Percentiles rank a stretch among this genome's conserved stretches.
Evolutionary conservation across 1,140 invertebrate genomes (phyloP).

Genomic region (Paracyclopina nana): DNA sequence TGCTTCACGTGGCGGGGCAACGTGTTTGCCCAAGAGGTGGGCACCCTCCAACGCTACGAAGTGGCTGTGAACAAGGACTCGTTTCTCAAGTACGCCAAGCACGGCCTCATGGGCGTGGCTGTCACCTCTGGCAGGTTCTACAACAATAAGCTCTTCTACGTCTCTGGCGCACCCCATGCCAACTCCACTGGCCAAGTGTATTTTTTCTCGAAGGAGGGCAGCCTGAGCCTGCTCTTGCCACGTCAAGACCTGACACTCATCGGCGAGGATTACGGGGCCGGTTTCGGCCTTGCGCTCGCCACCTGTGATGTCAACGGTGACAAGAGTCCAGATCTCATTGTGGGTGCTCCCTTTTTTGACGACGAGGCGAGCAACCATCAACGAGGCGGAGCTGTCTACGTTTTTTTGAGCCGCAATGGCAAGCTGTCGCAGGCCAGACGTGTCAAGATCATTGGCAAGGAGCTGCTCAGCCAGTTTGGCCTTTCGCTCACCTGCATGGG

Average conservation of each 20-base stretch:
- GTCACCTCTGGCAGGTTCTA: conserved; percentile 13
- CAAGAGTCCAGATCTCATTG: conserved; percentile 60
- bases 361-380: conserved; percentile 33
- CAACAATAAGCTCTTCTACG: neutral
- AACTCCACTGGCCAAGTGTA: conserved; percentile 11
- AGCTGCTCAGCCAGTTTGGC: conserved; percentile 41
- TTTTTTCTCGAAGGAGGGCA: conserved; percentile 21
- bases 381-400: conserved; percentile 66
- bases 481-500: conserved; percentile 62
- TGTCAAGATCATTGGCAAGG: conserved; percentile 12
- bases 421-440: neutral
- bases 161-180: conserved; percentile 8
- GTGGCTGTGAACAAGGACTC: neutral
- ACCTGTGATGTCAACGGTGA: conserved; percentile 49
- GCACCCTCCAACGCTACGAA: neutral
- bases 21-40: conserved; percentile 37
- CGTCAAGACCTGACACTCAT: neutral
- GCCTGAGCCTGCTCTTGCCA: neutral
- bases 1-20: conserved; percentile 72
- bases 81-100: neutral
- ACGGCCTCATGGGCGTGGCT: conserved; percentile 11
- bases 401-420: conserved; percentile 45
- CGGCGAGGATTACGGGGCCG: conserved; percentile 45
- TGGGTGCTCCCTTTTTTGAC: conserved; percentile 80
- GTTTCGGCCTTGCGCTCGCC: conserved; percentile 48